Percentiles rank a stretch among this genome's conserved stretches.
phyloP scores from a whole-genome alignment of 2,113 vertebrate species.

The Nibea coibor region DNA sequence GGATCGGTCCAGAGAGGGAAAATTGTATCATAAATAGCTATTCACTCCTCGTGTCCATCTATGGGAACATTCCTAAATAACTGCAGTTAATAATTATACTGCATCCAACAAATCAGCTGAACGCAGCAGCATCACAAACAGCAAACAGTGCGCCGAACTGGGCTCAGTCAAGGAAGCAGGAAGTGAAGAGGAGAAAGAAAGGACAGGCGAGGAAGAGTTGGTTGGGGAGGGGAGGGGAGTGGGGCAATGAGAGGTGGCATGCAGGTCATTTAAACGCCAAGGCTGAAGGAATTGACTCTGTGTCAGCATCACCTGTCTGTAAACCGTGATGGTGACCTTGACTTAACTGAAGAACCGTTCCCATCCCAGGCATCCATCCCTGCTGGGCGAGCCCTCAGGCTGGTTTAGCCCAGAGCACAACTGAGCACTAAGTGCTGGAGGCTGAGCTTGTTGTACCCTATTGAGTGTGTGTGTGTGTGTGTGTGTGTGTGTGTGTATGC shows the following conservation, averaged over 20 bases:
- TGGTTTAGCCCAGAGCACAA: conserved; percentile 40
- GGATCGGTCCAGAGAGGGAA: neutral
- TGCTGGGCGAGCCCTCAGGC: conserved; percentile 25
- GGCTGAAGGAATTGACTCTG: conserved; percentile 83
- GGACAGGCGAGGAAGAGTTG: conserved; percentile 54
- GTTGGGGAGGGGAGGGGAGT: neutral
- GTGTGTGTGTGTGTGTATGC: conserved; percentile 6
- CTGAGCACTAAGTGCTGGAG: conserved; percentile 16
- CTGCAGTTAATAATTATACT: conserved; percentile 32
- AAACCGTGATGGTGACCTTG: conserved; percentile 67
- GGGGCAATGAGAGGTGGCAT: conserved; percentile 81
- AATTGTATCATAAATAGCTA: neutral
- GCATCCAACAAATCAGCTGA: conserved; percentile 50
- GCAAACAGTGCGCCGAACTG: conserved; percentile 51
- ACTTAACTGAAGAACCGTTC: conserved; percentile 69
- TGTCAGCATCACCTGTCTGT: conserved; percentile 75
- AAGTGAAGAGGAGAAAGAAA: conserved; percentile 63
- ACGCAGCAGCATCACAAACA: conserved; percentile 57
- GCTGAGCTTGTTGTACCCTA: conserved; percentile 34
- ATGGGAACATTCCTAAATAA: conserved; percentile 62
- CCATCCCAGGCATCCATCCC: conserved; percentile 56
- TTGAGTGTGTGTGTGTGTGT: conserved; percentile 8
- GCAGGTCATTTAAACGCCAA: conserved; percentile 90
- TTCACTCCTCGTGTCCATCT: conserved; percentile 31
- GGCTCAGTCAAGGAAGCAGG: conserved; percentile 51